Evolutionary conservation across 2,113 vertebrate species (phyloP).

Genomic region (Rhinolophus ferrumequinum): DNA sequence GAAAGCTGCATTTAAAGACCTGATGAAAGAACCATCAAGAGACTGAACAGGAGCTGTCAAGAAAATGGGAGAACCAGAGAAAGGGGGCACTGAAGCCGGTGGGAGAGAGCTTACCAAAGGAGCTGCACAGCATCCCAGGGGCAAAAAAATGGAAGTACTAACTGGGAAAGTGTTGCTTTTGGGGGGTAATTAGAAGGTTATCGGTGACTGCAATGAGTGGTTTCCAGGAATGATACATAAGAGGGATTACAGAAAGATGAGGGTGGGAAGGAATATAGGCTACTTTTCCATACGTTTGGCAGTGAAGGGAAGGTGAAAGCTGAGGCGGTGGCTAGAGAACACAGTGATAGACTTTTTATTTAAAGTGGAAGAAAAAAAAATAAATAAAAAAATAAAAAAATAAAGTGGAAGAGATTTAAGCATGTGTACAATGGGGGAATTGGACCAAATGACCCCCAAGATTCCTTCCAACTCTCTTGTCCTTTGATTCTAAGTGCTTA

Average conservation of each 20-base stretch:
- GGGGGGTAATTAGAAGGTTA: not conserved
- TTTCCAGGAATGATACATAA: not conserved
- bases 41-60: not conserved
- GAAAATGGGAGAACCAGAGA: not conserved
- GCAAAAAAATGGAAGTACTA: not conserved
- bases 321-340: not conserved
- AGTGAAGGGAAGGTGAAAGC: not conserved
- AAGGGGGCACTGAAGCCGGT: not conserved
- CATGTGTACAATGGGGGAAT: not conserved
- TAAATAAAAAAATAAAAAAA: no score
- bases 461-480: not conserved
- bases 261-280: not conserved
- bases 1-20: not conserved
- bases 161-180: not conserved
- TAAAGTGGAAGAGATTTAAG: not conserved
- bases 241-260: not conserved
- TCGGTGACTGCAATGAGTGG: not conserved
- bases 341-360: not conserved
- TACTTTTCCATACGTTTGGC: not conserved
- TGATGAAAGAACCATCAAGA: not conserved
- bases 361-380: not conserved
- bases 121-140: not conserved
- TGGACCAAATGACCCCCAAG: not conserved
- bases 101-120: not conserved
- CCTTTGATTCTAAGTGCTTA: not conserved